Conservation (phyloP, 2,797 vertebrate genomes). For the Eurystomus glaucurus region DNA sequence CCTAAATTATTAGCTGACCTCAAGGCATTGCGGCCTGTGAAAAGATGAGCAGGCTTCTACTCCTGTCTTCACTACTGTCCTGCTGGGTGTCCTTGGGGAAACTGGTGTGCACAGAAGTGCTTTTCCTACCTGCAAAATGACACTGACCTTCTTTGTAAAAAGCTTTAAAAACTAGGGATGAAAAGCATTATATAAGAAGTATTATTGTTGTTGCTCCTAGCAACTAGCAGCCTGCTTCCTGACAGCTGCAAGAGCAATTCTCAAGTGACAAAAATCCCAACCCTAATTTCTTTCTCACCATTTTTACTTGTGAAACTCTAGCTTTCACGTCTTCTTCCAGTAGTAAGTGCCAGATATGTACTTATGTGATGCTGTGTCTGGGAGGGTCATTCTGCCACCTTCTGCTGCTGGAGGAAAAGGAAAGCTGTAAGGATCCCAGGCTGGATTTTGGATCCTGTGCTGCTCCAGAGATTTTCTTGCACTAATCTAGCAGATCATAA, state of each 20-base stretch:
- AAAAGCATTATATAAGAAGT: constrained; percentile 33
- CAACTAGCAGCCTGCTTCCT: constrained; percentile 46
- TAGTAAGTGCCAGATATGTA: neutral
- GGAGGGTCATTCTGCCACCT: neutral
- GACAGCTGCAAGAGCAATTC: constrained; percentile 26
- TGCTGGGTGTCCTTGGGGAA: neutral
- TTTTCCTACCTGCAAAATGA: constrained; percentile 28
- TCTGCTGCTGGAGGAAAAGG: neutral
- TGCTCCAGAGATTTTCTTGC: neutral
- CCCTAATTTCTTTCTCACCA: neutral
- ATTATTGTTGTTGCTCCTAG: constrained; percentile 31
- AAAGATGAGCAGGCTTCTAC: neutral
- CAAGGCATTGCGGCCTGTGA: neutral
- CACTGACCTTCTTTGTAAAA: constrained; percentile 23
- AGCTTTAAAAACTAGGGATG: constrained; percentile 15
- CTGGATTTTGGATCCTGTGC: neutral
- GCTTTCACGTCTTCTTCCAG: neutral
- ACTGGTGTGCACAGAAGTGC: neutral
- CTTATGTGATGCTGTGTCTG: neutral
- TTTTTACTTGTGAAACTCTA: neutral
- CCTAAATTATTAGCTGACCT: neutral
- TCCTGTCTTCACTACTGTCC: neutral
- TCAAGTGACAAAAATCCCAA: constrained; percentile 31
- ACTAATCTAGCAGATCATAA: neutral
- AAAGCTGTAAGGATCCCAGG: accelerated